These are phyloP conservation scores for Plebejus argus DNA, from an alignment of 2,888 invertebrate species.

Conservation along the genomic window DNA sequence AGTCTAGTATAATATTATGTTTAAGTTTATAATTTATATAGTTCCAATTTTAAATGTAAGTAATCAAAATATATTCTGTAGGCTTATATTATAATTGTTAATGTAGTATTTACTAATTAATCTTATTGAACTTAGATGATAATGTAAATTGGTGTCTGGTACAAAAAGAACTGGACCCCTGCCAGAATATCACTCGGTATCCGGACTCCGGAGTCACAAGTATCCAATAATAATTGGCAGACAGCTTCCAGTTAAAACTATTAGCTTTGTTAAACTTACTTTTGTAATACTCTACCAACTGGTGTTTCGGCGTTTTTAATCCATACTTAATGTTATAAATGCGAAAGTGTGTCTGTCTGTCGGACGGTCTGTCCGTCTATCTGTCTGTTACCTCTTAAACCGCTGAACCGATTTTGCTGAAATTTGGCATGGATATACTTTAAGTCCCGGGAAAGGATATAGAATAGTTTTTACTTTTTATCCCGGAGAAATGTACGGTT, in stretches of 20 bases:
- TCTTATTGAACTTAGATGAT: not conserved
- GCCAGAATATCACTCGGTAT: constrained; percentile 4
- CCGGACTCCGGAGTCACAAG: not conserved
- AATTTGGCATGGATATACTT: too few species aligned
- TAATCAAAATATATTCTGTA: not conserved
- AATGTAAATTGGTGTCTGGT: not conserved
- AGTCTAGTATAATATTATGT: not conserved
- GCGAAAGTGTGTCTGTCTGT: too few species aligned
- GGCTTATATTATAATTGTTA: too few species aligned
- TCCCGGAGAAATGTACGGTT: too few species aligned
- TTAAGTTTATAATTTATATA: too few species aligned
- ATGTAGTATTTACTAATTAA: not conserved
- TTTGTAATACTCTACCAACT: not conserved
- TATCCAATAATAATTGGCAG: constrained; percentile 21
- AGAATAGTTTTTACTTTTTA: too few species aligned
- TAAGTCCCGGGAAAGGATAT: too few species aligned
- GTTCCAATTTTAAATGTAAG: not conserved
- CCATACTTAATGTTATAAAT: too few species aligned
- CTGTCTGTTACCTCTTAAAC: too few species aligned
- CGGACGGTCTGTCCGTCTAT: too few species aligned
- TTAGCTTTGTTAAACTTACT: constrained; percentile 13
- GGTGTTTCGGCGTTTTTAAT: too few species aligned
- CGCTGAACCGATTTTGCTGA: too few species aligned
- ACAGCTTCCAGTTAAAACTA: constrained; percentile 28
- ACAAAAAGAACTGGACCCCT: not conserved